Conservation (phyloP, 2,888 invertebrate genomes). For the Yponomeuta evonymella region DNA sequence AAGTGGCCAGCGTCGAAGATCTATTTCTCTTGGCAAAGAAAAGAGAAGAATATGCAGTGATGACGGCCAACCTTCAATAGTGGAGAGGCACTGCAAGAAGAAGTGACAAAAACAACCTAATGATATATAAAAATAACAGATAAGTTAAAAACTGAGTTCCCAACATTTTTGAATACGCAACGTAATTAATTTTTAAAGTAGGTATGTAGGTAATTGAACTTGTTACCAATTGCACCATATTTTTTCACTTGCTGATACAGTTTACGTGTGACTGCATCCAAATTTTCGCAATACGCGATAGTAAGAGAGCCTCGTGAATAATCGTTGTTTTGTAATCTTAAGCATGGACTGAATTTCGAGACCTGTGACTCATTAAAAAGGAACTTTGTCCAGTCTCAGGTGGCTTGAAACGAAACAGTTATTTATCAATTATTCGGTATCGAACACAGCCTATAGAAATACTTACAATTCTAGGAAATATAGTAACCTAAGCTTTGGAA, state of each 20-base stretch:
- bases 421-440: slow-evolving; percentile 3
- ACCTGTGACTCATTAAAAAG: background rate
- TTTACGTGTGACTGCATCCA: background rate
- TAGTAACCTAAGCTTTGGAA: slow-evolving; percentile 13
- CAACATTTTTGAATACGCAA: background rate
- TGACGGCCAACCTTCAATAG: too few species aligned
- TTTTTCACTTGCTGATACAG: background rate
- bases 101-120: too few species aligned
- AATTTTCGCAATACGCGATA: background rate
- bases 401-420: background rate
- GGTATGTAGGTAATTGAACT: background rate
- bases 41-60: too few species aligned
- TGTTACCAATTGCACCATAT: background rate
- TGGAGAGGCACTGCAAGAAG: too few species aligned
- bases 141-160: background rate
- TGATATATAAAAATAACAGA: background rate
- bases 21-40: too few species aligned
- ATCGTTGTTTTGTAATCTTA: background rate
- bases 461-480: background rate
- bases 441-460: background rate
- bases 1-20: too few species aligned
- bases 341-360: background rate
- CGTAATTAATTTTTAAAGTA: background rate
- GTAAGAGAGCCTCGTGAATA: background rate
- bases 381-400: slow-evolving; percentile 1